These are phyloP conservation scores for Philereme vetulata DNA, from an alignment of 2,888 invertebrate genomes.

Conservation along the genomic window DNA sequence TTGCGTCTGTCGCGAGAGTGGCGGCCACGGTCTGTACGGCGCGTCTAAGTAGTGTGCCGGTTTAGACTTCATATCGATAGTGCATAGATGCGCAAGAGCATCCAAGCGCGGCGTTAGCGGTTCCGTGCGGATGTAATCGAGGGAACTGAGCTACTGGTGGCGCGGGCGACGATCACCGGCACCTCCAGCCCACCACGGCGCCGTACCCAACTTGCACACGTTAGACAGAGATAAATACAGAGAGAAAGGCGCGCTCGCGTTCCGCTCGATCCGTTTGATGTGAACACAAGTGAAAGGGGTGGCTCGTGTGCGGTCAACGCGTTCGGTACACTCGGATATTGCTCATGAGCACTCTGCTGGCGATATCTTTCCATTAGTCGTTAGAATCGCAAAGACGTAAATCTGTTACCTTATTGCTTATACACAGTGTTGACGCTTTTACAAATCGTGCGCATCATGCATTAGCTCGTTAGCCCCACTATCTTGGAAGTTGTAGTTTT, in stretches of 20 bases:
- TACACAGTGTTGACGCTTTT: conserved; percentile 38
- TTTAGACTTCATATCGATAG: conserved; percentile 85
- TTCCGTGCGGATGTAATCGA: conserved; percentile 78
- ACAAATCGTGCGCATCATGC: conserved; percentile 18
- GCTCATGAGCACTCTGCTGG: conserved; percentile 50
- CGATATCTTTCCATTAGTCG: conserved; percentile 50
- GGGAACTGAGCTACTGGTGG: conserved; percentile 76
- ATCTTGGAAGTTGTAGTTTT: conserved; percentile 10
- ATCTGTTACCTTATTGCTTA: conserved; percentile 43
- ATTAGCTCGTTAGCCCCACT: background rate
- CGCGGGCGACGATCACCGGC: conserved; percentile 58
- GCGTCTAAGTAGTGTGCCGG: conserved; percentile 79
- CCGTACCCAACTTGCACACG: conserved; percentile 61
- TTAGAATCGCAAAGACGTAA: conserved; percentile 36
- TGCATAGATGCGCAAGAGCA: conserved; percentile 74
- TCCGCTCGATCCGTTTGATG: conserved; percentile 75
- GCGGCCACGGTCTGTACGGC: conserved; percentile 86
- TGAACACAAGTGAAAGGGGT: conserved; percentile 82
- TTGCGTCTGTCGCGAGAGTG: conserved; percentile 82
- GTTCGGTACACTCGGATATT: conserved; percentile 58
- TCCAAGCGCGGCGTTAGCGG: conserved; percentile 69
- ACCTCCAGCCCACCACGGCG: conserved; percentile 67
- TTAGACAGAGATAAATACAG: conserved; percentile 78
- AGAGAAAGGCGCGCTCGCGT: conserved; percentile 79
- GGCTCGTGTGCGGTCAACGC: conserved; percentile 72